Percentiles rank a stretch among this genome's conserved stretches.
These are phyloP conservation scores for Chromoteleia sp. DNA, from an alignment of 2,888 invertebrate species.

Conservation along the genomic window DNA sequence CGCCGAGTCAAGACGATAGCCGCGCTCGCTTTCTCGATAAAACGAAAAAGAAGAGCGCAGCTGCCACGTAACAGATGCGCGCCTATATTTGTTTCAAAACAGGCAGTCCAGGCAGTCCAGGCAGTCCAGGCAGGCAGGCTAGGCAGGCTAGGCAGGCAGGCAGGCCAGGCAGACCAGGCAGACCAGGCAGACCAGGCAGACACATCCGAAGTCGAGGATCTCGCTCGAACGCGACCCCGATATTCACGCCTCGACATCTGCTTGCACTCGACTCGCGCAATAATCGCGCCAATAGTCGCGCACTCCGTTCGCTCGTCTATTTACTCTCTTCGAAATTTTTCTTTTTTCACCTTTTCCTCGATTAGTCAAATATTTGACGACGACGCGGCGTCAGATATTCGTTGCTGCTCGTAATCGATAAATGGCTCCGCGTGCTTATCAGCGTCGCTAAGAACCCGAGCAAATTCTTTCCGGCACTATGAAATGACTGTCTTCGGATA, in stretches of 20 bases:
- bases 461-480: constrained; percentile 51
- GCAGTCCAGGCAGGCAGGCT: too few relatives aligned
- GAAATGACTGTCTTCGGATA: constrained; percentile 30
- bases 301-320: constrained; percentile 14
- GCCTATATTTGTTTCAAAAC: constrained; percentile 59
- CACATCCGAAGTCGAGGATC: constrained; percentile 36
- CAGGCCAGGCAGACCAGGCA: too few relatives aligned
- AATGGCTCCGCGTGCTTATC: constrained; percentile 36
- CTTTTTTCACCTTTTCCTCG: neutral
- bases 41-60: constrained; percentile 53
- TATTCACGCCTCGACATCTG: constrained; percentile 55
- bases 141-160: too few relatives aligned
- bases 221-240: constrained; percentile 35
- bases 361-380: constrained; percentile 42
- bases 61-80: constrained; percentile 54
- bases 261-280: constrained; percentile 22
- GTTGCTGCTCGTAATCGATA: constrained; percentile 31
- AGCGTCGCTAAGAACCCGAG: constrained; percentile 33
- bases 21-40: constrained; percentile 40
- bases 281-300: neutral
- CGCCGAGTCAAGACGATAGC: constrained; percentile 32
- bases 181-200: too few relatives aligned
- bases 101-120: too few relatives aligned
- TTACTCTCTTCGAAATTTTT: neutral
- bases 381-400: constrained; percentile 4